Evolutionary conservation across 2,888 invertebrate species (phyloP), one percentile per base, ranked within the genome.

Genomic region (Conistra vaccinii): DNA sequence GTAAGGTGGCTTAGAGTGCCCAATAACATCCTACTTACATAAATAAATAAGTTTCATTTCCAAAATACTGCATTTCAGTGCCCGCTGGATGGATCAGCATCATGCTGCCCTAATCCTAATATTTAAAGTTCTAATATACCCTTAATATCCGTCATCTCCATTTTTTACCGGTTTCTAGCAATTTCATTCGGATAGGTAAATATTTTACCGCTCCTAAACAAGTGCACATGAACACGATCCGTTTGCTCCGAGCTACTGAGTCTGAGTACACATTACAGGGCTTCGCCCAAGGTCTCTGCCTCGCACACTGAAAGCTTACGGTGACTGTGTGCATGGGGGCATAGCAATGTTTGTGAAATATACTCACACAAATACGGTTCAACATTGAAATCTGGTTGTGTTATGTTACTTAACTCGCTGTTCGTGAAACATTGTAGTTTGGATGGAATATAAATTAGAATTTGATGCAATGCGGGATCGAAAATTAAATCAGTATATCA

Each of bases 281-380:
- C 63, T 83, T 85, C 66, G 67, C 71, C 73, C 87, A 83, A 86
- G 87, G 87, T 53, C 72, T 39, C 58, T 66, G 42, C n/a, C 55
- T 60, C 60, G 62, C 53, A 51, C 51, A 42, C 65, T 60, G 45
- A 71, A 69, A 78, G 69, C 73, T 55, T 80, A 74, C 61, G 80
- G 72, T 66, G 17, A 53, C 67, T 29, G 69, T 77, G 76, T 84
- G 74, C 73, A 80, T 63, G 42, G 2, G 58, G 65, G 62, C 73
- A 74, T 58, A 73, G 62, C 42, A 4, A 35, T 75, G 62, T 73
- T 73, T 67, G 67, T 53, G 58, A 51, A 61, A 63, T 61, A 53
- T 26, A 57, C 58, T 67, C 51, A 66, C 26, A 62, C 35, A 78
- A 71, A 79, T 67, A 68, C 60, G 32, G n/a, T 73, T 58, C 63